Evolutionary conservation across 2,797 vertebrate genomes (phyloP), one percentile per base, ranked within the genome.

Genomic region (Molossus alvarezi): DNA sequence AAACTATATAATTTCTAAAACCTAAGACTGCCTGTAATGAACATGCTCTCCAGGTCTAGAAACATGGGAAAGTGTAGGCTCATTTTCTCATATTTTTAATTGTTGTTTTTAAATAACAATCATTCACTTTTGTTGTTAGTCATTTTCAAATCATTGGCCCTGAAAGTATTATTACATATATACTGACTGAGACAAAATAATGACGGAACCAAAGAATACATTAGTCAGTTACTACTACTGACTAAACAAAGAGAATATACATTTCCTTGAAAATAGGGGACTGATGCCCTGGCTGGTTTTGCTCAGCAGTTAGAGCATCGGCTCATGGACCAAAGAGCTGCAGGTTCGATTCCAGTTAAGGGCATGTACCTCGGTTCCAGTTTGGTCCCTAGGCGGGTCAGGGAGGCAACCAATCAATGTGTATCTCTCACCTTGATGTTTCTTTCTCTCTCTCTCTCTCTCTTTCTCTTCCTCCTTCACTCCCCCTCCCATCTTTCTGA

Each of bases 121-220:
- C 1, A 53, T 76, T 90, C 37, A 76, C 5, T 64, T 72, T 82
- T 77, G 1, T 73, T 88, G 4, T 88, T 67, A 89, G 51, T 94
- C 51, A 62, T 81, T 58, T 90, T 90, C 9, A 93, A 87, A 92
- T 25, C 25, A 81, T 75, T 3, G 89, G 29, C 65, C 21, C 9
- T 76, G 89, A 91, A 91, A 77, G 12, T 55, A 71, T 85, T 88
- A 29, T 55, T 9, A 9, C 87, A 1, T 62, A 73, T 62, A 71
- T 88, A 79, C 11, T 72, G 20, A 55, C 14, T 58, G 3, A 41
- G 37, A 77, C 5, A 67, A 83, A 81, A 65, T 72, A 92, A 37
- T 73, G 20, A 57, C n/a, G 7, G 29, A 73, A 82, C 37, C 51
- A 82, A 75, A 93, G 33, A 75, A 87, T 72, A 55, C 7, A 37